These are phyloP conservation scores for Lophius piscatorius DNA, from an alignment of 2,113 vertebrate species.

Conservation along the genomic window DNA sequence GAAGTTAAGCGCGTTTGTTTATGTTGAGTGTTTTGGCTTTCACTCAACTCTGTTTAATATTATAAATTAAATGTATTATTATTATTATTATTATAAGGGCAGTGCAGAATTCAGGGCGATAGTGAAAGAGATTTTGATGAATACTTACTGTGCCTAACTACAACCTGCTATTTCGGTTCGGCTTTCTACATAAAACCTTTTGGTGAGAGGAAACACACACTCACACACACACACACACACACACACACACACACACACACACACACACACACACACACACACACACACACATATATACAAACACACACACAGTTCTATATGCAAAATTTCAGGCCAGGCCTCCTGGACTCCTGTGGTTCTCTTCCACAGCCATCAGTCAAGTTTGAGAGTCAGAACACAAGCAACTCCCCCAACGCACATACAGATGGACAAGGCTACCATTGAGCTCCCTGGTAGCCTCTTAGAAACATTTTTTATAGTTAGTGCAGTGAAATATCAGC, in stretches of 20 bases:
- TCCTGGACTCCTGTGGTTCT: slow-evolving; percentile 53
- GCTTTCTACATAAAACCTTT: slow-evolving; percentile 50
- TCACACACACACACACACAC: slow-evolving; percentile 23
- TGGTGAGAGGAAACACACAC: slow-evolving; percentile 19
- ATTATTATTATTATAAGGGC: too few relatives aligned
- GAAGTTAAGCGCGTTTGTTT: slow-evolving; percentile 39
- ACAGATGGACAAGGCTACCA: slow-evolving; percentile 63
- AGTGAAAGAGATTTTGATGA: slow-evolving; percentile 60
- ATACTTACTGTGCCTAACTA: slow-evolving; percentile 60
- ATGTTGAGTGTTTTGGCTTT: too few relatives aligned
- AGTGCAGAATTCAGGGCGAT: too few relatives aligned
- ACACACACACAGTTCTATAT: slow-evolving; percentile 31
- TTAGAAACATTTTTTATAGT: slow-evolving; percentile 38
- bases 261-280: slow-evolving; percentile 15
- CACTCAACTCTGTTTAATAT: too few relatives aligned
- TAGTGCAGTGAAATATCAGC: slow-evolving; percentile 20
- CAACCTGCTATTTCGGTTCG: slow-evolving; percentile 71
- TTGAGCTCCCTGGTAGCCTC: slow-evolving; percentile 50
- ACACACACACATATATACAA: slow-evolving; percentile 14
- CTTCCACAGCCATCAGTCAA: slow-evolving; percentile 57
- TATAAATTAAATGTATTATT: too few relatives aligned
- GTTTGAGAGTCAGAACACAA: slow-evolving; percentile 55
- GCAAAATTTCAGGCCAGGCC: slow-evolving; percentile 42
- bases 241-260: slow-evolving; percentile 21
- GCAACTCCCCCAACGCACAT: slow-evolving; percentile 38